Percentiles rank a stretch among this genome's conserved stretches.
Evolutionary conservation across 2,888 invertebrate species (phyloP).

Genomic region (Tanytarsus gracilentus): DNA sequence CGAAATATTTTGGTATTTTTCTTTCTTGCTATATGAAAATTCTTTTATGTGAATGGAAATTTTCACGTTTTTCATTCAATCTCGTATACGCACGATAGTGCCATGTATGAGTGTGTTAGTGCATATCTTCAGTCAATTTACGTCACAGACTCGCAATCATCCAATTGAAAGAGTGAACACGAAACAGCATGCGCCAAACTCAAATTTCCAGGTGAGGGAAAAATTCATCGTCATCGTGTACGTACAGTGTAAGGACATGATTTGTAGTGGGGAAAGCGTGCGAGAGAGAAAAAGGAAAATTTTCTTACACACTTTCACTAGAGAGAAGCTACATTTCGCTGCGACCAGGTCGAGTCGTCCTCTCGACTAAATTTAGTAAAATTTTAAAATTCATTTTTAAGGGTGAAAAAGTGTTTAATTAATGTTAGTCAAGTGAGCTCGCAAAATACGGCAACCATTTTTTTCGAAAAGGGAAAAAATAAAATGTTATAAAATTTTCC

Average conservation of each 20-base stretch:
- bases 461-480: background rate
- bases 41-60: background rate
- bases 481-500: conserved; percentile 17
- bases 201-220: conserved; percentile 21
- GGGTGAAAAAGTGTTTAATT: background rate
- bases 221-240: background rate
- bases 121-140: background rate
- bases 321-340: conserved; percentile 46
- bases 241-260: background rate
- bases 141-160: conserved; percentile 15
- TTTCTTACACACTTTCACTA: conserved; percentile 32
- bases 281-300: conserved; percentile 2
- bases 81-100: background rate
- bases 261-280: background rate
- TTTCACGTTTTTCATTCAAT: background rate
- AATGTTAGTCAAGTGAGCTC: background rate
- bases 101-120: background rate
- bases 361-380: conserved; percentile 34
- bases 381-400: conserved; percentile 23
- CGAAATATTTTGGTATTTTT: conserved; percentile 1
- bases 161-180: conserved; percentile 21
- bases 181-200: conserved; percentile 10
- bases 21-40: background rate
- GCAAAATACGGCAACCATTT: conserved; percentile 10
- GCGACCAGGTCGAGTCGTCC: conserved; percentile 44